Evolutionary conservation across 2,113 vertebrate genomes (phyloP).

Genomic region (Phaetusa simplex): DNA sequence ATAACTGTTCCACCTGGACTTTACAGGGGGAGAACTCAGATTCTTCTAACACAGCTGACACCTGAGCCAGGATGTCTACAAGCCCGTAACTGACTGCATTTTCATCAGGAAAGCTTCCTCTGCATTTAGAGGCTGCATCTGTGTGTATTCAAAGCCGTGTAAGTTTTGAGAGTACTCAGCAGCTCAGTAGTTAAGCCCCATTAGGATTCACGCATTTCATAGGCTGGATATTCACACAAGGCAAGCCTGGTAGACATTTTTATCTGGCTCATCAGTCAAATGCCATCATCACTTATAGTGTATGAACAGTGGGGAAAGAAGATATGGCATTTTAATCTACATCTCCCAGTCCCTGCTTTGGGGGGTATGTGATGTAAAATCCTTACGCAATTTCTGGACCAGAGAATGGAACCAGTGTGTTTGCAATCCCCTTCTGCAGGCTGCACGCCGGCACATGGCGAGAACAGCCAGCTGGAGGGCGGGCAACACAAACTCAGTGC

Average conservation of each 20-base stretch:
- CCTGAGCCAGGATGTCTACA: neutral
- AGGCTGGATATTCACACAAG: neutral
- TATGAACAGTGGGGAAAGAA: neutral
- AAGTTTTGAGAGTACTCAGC: neutral
- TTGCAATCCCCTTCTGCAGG: neutral
- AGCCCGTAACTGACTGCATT: neutral
- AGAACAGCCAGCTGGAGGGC: neutral
- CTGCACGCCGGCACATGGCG: rapidly evolving
- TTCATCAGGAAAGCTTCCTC: neutral
- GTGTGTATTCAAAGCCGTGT: neutral
- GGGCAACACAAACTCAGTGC: neutral
- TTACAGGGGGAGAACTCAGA: neutral
- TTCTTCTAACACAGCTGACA: neutral
- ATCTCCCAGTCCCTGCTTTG: neutral
- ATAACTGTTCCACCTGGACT: neutral
- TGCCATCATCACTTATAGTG: neutral
- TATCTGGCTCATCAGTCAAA: neutral
- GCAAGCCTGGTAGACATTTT: neutral
- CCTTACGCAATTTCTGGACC: neutral
- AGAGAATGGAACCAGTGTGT: neutral
- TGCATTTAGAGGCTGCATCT: neutral
- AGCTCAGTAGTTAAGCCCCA: neutral
- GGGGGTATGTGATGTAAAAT: neutral
- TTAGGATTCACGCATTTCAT: neutral
- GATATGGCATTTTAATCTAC: neutral